phyloP scores from a whole-genome alignment of 2,113 vertebrate genomes.

The Gobius niger region DNA sequence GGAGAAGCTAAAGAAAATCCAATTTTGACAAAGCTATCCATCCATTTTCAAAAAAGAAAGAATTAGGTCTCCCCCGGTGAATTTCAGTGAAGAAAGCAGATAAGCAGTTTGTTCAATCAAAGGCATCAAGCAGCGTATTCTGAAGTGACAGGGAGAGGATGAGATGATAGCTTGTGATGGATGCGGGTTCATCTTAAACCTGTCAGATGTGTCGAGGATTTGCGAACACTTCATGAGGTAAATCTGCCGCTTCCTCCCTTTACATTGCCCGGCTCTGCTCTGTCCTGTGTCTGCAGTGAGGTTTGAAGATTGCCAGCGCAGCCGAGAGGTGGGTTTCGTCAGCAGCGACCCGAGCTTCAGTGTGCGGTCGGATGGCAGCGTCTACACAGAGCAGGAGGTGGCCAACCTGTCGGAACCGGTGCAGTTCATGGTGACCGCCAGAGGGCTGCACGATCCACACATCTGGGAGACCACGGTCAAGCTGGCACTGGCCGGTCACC shows the following conservation, averaged over 20 bases:
- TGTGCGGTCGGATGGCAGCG: slow-evolving; percentile 81
- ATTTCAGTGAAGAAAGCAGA: slow-evolving; percentile 41
- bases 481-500: slow-evolving; percentile 82
- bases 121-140: slow-evolving; percentile 53
- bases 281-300: slow-evolving; percentile 78
- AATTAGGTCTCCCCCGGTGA: slow-evolving; percentile 34
- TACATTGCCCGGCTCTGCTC: slow-evolving; percentile 23
- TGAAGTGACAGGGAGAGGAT: slow-evolving; percentile 54
- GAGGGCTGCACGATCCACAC: slow-evolving; percentile 75
- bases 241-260: slow-evolving; percentile 38
- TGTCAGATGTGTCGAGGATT: slow-evolving; percentile 64
- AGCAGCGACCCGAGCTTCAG: slow-evolving; percentile 88
- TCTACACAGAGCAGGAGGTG: slow-evolving; percentile 82
- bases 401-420: slow-evolving; percentile 83
- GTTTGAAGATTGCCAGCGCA: slow-evolving; percentile 86
- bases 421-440: slow-evolving; percentile 84
- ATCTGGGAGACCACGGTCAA: slow-evolving; percentile 86
- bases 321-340: slow-evolving; percentile 80
- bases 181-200: slow-evolving; percentile 58
- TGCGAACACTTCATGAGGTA: slow-evolving; percentile 39
- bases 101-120: slow-evolving; percentile 64
- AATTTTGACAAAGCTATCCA: slow-evolving; percentile 49
- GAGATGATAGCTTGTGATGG: slow-evolving; percentile 58
- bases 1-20: slow-evolving; percentile 41
- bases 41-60: slow-evolving; percentile 54